These are phyloP conservation scores for Asobara japonica DNA, from an alignment of 1,140 invertebrate species.

Conservation along the genomic window DNA sequence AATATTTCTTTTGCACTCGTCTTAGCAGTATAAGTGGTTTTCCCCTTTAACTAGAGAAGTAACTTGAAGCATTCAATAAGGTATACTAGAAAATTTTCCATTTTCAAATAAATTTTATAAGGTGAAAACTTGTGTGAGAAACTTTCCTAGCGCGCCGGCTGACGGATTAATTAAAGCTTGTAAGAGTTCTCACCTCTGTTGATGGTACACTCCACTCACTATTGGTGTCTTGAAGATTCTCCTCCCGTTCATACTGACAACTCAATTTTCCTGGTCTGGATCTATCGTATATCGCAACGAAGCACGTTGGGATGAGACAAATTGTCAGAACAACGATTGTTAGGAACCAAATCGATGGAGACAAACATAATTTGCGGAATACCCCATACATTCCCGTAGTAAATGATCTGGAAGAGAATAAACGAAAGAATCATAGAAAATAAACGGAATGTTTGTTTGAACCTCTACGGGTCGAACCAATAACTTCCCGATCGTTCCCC, in stretches of 20 bases:
- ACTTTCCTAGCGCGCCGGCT: no score
- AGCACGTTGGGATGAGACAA: conserved; percentile 72
- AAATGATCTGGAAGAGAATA: conserved; percentile 63
- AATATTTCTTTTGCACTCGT: no score
- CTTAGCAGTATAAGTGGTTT: no score
- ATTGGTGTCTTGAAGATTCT: conserved; percentile 6
- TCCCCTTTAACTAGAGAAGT: no score
- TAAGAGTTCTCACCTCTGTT: not conserved
- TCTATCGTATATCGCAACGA: conserved; percentile 51
- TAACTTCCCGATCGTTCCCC: no score
- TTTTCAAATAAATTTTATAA: no score
- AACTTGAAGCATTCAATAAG: no score
- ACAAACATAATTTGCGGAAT: conserved; percentile 70
- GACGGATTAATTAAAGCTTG: not conserved
- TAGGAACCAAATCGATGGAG: conserved; percentile 71
- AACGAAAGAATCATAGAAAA: not conserved
- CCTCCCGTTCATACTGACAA: conserved; percentile 28
- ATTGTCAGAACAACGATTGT: conserved; percentile 68
- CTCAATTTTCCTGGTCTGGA: conserved; percentile 40
- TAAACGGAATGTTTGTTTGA: no score
- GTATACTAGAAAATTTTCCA: no score
- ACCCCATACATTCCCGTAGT: conserved; percentile 73
- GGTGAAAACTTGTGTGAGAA: no score
- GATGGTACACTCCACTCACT: conserved; percentile 23
- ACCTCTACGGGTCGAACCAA: no score